Evolutionary conservation across 2,888 invertebrate species (phyloP), one percentile per base, ranked within the genome.

Genomic region (Agriopis leucophaearia): DNA sequence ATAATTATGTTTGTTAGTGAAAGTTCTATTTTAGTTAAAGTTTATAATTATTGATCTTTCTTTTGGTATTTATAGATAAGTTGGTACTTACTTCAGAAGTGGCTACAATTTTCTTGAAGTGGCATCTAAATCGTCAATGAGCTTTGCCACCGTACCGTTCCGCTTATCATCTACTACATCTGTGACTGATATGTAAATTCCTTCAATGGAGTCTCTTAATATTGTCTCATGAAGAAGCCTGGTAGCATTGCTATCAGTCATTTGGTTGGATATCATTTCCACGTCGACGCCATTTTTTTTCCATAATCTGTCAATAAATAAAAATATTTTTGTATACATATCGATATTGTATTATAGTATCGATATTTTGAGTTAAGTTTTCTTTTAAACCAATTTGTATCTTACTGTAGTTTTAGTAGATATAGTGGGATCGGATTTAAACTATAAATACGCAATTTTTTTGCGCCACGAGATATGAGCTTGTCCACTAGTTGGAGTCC

Each of bases 401-500:
- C 36, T 58, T 64, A 65, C 65, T 42, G 50, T 59, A 54, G n/a
- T 42, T 59, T 66, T 0, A 66, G 47, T 27, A 40, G 64, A 8
- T 58, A n/a, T 27, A 62, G 47, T 4, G 36, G n/a, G 5, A 56
- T 40, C 36, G 52, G 13, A 18, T 42, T 45, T 13, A 16, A 10
- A 42, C 54, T 66, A 47, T 80, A 73, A 6, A 86, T 35, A 12
- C 71, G 66, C 12, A 87, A 47, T 35, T 81, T 82, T 44, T 59
- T 84, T 3, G 81, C 85, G 0, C 87, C 87, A 4, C 82, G 75
- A 8, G 59, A 64, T 0, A 85, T 71, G 0, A 88, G 69, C 61
- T 72, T 77, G 4, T 85, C 78, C 5, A 78, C 81, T n/a, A 86
- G 58, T 38, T 80, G 76, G 0, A 83, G 50, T 4, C 81, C 83